Conservation (phyloP, 2,888 invertebrate genomes). For the Oxytorus armatus region DNA sequence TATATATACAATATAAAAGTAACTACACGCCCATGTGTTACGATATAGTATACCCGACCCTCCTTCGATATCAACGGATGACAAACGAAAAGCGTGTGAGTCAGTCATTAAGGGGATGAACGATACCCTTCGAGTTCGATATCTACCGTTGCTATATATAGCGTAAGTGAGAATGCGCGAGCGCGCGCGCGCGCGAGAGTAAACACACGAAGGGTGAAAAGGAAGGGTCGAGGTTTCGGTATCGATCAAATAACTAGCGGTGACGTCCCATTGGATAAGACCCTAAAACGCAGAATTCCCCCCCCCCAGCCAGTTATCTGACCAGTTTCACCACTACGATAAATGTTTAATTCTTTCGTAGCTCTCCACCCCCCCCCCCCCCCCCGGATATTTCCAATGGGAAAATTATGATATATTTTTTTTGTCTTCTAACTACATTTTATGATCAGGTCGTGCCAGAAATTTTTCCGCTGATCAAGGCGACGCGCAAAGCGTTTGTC, state of each 20-base stretch:
- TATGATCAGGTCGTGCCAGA: too few relatives aligned
- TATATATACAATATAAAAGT: not conserved
- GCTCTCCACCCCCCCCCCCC: too few relatives aligned
- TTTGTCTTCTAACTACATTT: too few relatives aligned
- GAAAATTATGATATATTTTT: too few relatives aligned
- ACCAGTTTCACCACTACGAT: conserved; percentile 20
- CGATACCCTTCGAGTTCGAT: conserved; percentile 31
- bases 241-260: conserved; percentile 82
- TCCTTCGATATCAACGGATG: conserved; percentile 63
- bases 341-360: too few relatives aligned
- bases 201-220: conserved; percentile 69
- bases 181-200: conserved; percentile 17
- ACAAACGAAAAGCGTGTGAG: conserved; percentile 76
- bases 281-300: conserved; percentile 64
- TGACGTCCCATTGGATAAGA: conserved; percentile 72
- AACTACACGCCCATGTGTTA: conserved; percentile 2
- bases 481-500: too few relatives aligned
- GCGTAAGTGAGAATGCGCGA: conserved; percentile 11
- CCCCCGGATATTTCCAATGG: too few relatives aligned
- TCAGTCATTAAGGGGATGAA: conserved; percentile 78
- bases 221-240: conserved; percentile 74
- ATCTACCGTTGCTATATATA: not conserved
- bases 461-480: too few relatives aligned
- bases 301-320: conserved; percentile 41
- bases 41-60: conserved; percentile 10